Conservation (phyloP, 2,113 vertebrate species). For the Myiozetetes cayanensis region DNA sequence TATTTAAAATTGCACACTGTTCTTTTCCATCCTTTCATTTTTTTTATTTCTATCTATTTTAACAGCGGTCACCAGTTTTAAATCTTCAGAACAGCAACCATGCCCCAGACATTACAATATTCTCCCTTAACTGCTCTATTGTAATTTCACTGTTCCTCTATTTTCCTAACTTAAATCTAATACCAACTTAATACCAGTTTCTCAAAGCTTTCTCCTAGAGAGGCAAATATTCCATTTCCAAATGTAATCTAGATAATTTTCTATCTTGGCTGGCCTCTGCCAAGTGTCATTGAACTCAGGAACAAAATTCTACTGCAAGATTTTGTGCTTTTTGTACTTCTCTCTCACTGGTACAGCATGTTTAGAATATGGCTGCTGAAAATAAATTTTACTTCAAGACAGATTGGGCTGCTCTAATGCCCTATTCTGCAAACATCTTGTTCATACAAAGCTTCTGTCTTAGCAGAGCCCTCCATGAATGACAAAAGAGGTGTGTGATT, state of each 20-base stretch:
- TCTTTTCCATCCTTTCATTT: background rate
- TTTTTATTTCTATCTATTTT: background rate
- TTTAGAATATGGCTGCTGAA: slow-evolving; percentile 22
- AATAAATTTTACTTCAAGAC: slow-evolving; percentile 42
- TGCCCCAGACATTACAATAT: background rate
- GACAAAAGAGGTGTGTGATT: slow-evolving; percentile 48
- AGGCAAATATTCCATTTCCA: background rate
- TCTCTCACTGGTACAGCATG: background rate
- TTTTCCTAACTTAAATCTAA: background rate
- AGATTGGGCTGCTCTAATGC: slow-evolving; percentile 14
- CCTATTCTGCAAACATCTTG: background rate
- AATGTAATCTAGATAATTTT: background rate
- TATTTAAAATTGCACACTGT: background rate
- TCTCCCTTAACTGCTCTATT: background rate
- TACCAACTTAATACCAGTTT: background rate
- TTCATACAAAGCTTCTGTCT: background rate
- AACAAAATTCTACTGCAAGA: background rate
- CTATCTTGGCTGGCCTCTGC: background rate
- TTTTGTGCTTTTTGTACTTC: slow-evolving; percentile 21
- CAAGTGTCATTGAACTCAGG: background rate
- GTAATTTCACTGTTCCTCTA: background rate
- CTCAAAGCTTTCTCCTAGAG: background rate
- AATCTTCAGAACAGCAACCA: background rate
- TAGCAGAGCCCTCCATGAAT: slow-evolving; percentile 1
- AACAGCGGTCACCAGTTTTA: background rate